Evolutionary conservation across 2,888 invertebrate genomes (phyloP), one percentile per base, ranked within the genome.

Genomic region (Nephrotoma flavescens): DNA sequence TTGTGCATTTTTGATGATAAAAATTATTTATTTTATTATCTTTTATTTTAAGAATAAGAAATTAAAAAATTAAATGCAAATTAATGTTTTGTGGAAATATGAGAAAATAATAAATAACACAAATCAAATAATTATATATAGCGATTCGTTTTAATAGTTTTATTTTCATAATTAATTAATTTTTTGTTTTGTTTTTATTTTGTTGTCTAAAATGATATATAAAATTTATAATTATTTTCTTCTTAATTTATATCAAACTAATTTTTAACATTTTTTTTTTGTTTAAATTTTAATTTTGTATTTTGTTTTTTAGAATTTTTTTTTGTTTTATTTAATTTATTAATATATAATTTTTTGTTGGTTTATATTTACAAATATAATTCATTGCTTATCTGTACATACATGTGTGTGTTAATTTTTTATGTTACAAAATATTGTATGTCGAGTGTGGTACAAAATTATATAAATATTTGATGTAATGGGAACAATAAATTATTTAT

Each of bases 311-410:
- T 85, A 85, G 85, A 85, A 85, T 85, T 44, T 42, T 85, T 85
- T 44, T 85, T 44, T 85, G 44, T 44, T 44, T 44, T 85, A 44
- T 44, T 44, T 85, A 44, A 42, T 85, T 44, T 85, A 44, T 85
- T 85, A 44, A 57, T 71, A 31, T 31, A 71, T 71, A 71, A 71
- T 71, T 71, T 52, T 52, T 52, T 45, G 4, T 44, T 85, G 44
- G 42, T 44, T 85, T 85, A 42, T 85, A 85, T 85, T 44, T 85
- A 85, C 85, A 85, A 44, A 85, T 85, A 85, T 85, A 85, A 45
- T 85, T 85, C 85, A 85, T 85, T 85, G 85, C 85, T 85, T 85
- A 44, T 85, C 85, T 85, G 85, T 85, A 85, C 85, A 85, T 85
- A 85, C 41, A 85, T 44, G 85, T 85, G 44, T 85, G 44, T 5